A percentile compares a stretch with the other conserved stretches of the same genome.
phyloP scores from a whole-genome alignment of 1,140 invertebrate species.

The Micrasema minimum region DNA sequence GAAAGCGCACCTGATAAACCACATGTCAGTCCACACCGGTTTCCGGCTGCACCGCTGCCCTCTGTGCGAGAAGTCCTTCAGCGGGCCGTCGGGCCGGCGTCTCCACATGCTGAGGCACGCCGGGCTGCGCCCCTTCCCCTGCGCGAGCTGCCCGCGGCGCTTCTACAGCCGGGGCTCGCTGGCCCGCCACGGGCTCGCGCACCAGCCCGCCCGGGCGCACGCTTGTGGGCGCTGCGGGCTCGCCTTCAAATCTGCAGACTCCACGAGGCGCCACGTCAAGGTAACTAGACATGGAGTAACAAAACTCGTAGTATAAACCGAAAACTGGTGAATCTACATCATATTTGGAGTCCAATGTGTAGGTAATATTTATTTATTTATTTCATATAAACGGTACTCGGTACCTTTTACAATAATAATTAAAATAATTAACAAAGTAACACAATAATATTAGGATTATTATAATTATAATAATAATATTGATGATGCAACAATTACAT shows the following conservation, averaged over 20 bases:
- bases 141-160: constrained; percentile 5
- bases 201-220: constrained; percentile 61
- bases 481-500: too few relatives aligned
- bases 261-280: constrained; percentile 28
- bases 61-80: constrained; percentile 26
- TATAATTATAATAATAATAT: too few relatives aligned
- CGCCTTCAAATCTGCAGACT: constrained; percentile 34
- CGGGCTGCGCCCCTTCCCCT: constrained; percentile 10
- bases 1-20: constrained; percentile 38
- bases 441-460: too few relatives aligned
- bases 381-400: too few relatives aligned
- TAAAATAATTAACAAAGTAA: too few relatives aligned
- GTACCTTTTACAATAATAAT: too few relatives aligned
- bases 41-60: constrained; percentile 11
- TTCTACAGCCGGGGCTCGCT: constrained; percentile 18
- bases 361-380: too few relatives aligned
- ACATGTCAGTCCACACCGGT: constrained; percentile 39
- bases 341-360: too few relatives aligned
- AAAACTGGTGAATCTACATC: too few relatives aligned
- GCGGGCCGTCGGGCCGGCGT: background rate
- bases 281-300: background rate
- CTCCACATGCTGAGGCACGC: constrained; percentile 35
- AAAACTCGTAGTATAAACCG: too few relatives aligned
- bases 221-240: constrained; percentile 51
- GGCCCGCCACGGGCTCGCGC: constrained; percentile 57